Percentiles rank a stretch among this genome's conserved stretches.
Evolutionary conservation across 2,888 invertebrate genomes (phyloP).

Genomic region (Chrysotoxum bicinctum): DNA sequence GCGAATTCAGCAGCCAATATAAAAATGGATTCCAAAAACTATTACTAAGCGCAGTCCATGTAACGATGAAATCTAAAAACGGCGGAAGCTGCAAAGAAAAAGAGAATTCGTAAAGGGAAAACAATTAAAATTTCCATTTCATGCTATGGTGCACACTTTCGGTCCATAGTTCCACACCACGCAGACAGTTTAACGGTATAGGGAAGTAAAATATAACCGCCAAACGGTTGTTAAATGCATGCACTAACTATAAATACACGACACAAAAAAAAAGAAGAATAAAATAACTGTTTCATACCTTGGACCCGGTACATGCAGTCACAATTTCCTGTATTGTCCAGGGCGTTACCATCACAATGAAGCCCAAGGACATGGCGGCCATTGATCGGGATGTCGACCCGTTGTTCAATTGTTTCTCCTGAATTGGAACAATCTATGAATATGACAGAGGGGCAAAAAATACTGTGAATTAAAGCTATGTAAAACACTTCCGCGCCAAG

Average conservation of each 20-base stretch:
- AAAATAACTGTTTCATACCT: conserved; percentile 82
- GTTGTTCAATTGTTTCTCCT: conserved; percentile 85
- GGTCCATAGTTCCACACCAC: neutral
- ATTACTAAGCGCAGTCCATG: conserved; percentile 93
- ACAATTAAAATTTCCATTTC: conserved; percentile 63
- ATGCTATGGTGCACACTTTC: conserved; percentile 34
- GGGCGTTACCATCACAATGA: conserved; percentile 95
- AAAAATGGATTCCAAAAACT: conserved; percentile 96
- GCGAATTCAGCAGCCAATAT: conserved; percentile 93
- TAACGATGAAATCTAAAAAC: conserved; percentile 91
- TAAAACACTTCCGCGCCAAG: conserved; percentile 32
- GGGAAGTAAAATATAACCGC: neutral
- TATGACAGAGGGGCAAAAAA: neutral
- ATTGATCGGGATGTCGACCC: conserved; percentile 92
- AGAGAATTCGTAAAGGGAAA: conserved; percentile 26
- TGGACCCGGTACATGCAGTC: conserved; percentile 93
- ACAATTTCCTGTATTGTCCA: conserved; percentile 96
- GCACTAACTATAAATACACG: neutral
- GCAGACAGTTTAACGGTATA: neutral
- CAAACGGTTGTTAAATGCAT: conserved; percentile 15
- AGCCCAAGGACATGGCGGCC: conserved; percentile 95
- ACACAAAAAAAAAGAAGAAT: neutral
- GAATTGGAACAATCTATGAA: conserved; percentile 80
- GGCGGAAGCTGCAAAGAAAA: conserved; percentile 86
- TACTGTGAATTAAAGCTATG: neutral